Percentiles rank a stretch among this genome's conserved stretches.
Evolutionary conservation across 2,888 invertebrate species (phyloP).

Genomic region (Apamea monoglypha): DNA sequence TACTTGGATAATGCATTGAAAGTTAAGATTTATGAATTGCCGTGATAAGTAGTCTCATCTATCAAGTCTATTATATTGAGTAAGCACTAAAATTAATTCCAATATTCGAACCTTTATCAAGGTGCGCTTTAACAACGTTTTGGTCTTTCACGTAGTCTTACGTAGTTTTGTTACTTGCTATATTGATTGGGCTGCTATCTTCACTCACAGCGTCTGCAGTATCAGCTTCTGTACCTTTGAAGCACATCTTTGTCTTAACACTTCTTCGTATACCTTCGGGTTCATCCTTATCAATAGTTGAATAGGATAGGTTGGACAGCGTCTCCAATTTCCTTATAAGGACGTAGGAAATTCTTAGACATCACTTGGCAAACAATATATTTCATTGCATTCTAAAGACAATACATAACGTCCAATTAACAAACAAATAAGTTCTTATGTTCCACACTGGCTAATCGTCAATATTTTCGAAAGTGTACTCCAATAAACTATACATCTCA

Average conservation of each 20-base stretch:
- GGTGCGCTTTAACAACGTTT: background rate
- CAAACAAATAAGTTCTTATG: conserved; percentile 8
- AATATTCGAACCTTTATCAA: conserved; percentile 1
- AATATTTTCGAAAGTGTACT: conserved; percentile 40
- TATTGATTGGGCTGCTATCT: background rate
- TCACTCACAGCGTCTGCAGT: background rate
- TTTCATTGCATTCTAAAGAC: background rate
- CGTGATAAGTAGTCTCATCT: conserved; percentile 26
- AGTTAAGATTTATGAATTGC: conserved; percentile 31
- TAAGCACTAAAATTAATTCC: conserved; percentile 5
- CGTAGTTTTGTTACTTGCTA: background rate
- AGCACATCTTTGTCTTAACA: background rate
- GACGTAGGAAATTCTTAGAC: background rate
- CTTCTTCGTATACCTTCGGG: background rate
- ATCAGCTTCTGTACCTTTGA: background rate
- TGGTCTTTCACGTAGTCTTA: background rate
- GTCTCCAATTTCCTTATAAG: background rate
- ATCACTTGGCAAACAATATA: background rate
- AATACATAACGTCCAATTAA: background rate
- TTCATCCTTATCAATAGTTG: background rate
- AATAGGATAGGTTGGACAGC: background rate
- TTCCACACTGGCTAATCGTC: conserved; percentile 10
- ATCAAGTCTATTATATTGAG: conserved; percentile 3
- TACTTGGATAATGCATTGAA: conserved; percentile 28
- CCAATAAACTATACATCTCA: conserved; percentile 36